Evolutionary conservation across 2,888 invertebrate species (phyloP), one percentile per base, ranked within the genome.

Genomic region (Diaphora mendica): DNA sequence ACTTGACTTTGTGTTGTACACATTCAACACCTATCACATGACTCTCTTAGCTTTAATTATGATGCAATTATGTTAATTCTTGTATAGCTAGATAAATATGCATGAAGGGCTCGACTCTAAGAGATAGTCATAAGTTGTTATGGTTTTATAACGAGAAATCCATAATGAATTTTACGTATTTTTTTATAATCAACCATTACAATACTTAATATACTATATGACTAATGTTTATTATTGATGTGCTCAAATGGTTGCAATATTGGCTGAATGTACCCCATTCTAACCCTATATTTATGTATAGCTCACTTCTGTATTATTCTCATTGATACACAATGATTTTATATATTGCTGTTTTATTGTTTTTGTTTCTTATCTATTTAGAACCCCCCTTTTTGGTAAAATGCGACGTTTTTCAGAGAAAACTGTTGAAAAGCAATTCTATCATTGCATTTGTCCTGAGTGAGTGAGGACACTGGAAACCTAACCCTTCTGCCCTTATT

Each of bases 291-390:
- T 93, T 92, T 93, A 93, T 94, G 91, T 94, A 94, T 94, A 94
- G 93, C 89, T 94, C 91, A 93, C 91, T 89, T 90, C 91, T 95
- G 94, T 95, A 94, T 93, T 94, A 94, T 94, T 93, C 91, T 91
- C 92, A 94, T 95, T 94, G 92, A 89, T 94, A 95, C 93, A 95
- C 91, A 93, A 93, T 93, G 93, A 79, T 94, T 95, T 94, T 92
- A 89, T 94, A 92, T 81, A 87, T 79, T 78, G 81, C 86, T 90
- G 92, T 94, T 75, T 76, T 51, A 55, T 68, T 67, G n/a, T 66
- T 66, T 1, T n/a, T n/a, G n/a, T 55, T 55, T 20, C 1, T 23
- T 23, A 51, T 2, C 9, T 51, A 5, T 23, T 51, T 23, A 23
- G 51, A n/a, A n/a, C 51, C 23, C 51, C 39, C 39, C 39, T 23